A percentile compares a stretch with the other conserved stretches of the same genome.
Evolutionary conservation across 2,113 vertebrate species (phyloP).

Genomic region (Anarrhichthys ocellatus): DNA sequence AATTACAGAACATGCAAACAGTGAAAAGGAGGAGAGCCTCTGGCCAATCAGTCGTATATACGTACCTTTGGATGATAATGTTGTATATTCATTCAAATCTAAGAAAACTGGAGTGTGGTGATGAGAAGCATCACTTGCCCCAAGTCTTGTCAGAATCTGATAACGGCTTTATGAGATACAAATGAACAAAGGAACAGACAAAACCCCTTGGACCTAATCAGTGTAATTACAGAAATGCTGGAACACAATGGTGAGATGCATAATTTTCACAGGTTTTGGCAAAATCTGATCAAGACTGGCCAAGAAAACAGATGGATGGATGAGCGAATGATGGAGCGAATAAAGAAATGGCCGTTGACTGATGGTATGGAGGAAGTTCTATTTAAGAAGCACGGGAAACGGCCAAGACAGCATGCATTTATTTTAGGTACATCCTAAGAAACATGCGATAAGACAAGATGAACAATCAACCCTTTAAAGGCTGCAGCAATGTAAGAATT

Average conservation of each 20-base stretch:
- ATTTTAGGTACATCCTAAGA: not conserved
- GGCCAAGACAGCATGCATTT: not conserved
- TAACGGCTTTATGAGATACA: conserved; percentile 65
- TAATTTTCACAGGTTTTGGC: conserved; percentile 73
- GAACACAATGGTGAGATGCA: conserved; percentile 68
- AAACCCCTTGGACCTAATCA: conserved; percentile 72
- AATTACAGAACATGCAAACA: not conserved
- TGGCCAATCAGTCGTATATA: not conserved
- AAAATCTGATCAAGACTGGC: conserved; percentile 55
- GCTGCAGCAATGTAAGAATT: not conserved
- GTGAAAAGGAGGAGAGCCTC: not conserved
- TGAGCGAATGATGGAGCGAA: conserved; percentile 64
- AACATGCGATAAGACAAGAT: conserved; percentile 10
- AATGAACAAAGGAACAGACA: conserved; percentile 67
- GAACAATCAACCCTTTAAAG: not conserved
- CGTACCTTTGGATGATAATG: conserved; percentile 16
- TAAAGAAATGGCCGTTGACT: conserved; percentile 53
- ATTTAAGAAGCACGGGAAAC: conserved; percentile 24
- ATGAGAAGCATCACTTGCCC: conserved; percentile 36
- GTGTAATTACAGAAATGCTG: conserved; percentile 72
- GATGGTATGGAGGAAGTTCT: conserved; percentile 31
- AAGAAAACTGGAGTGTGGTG: conserved; percentile 4
- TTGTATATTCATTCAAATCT: not conserved
- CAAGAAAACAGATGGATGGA: conserved; percentile 71
- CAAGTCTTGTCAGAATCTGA: conserved; percentile 42